phyloP scores from a whole-genome alignment of 2,888 invertebrate species.

The Biston betularia region DNA sequence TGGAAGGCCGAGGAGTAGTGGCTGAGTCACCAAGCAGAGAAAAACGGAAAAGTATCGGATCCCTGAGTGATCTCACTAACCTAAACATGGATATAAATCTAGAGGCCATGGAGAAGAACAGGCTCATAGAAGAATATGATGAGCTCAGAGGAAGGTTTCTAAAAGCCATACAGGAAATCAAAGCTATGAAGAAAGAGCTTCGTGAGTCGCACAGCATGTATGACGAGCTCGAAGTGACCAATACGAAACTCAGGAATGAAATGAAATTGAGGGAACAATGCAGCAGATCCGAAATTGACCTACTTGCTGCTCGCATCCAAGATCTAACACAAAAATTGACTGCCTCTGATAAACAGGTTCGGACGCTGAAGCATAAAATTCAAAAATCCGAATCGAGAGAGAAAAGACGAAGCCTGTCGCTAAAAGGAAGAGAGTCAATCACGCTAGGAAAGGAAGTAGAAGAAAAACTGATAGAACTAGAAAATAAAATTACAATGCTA shows the following conservation, averaged over 20 bases:
- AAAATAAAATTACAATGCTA: slow-evolving; percentile 90
- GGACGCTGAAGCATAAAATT: slow-evolving; percentile 92
- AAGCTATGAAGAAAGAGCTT: slow-evolving; percentile 92
- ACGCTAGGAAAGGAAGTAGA: slow-evolving; percentile 94
- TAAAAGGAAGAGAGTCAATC: slow-evolving; percentile 93
- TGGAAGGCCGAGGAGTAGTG: slow-evolving; percentile 86
- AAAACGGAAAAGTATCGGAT: slow-evolving; percentile 90
- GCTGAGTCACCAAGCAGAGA: slow-evolving; percentile 84
- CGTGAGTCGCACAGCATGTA: slow-evolving; percentile 92
- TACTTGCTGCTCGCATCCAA: slow-evolving; percentile 94
- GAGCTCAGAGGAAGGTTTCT: slow-evolving; percentile 92
- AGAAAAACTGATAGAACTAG: slow-evolving; percentile 92
- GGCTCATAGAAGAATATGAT: slow-evolving; percentile 92
- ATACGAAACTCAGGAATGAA: slow-evolving; percentile 91
- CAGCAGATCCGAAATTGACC: slow-evolving; percentile 89
- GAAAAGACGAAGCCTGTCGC: slow-evolving; percentile 92
- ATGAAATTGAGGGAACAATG: slow-evolving; percentile 88
- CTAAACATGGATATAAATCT: slow-evolving; percentile 92
- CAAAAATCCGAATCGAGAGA: slow-evolving; percentile 92
- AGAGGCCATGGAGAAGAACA: slow-evolving; percentile 90
- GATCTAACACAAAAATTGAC: slow-evolving; percentile 93
- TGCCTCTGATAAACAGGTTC: slow-evolving; percentile 92
- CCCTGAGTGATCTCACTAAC: slow-evolving; percentile 92
- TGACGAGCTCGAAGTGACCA: slow-evolving; percentile 93
- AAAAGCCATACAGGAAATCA: slow-evolving; percentile 93